phyloP scores from a whole-genome alignment of 2,797 vertebrate genomes.

The Semotilus atromaculatus region DNA sequence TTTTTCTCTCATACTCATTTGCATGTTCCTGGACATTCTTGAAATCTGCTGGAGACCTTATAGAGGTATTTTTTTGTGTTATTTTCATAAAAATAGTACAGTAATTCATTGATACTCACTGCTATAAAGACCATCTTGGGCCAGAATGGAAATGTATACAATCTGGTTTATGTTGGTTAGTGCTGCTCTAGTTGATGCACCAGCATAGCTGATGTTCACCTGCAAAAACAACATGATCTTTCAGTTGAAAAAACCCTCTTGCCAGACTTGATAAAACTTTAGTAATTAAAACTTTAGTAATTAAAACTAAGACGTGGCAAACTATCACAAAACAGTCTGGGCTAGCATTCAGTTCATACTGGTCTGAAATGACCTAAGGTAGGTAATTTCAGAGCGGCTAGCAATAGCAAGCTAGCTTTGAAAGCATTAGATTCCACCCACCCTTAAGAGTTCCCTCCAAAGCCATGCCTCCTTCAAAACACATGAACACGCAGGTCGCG shows the following conservation, averaged over 20 bases:
- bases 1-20: slow-evolving; percentile 18
- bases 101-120: background rate
- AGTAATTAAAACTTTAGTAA: background rate
- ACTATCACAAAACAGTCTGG: background rate
- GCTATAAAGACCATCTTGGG: background rate
- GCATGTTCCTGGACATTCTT: background rate
- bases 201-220: background rate
- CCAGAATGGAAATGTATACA: background rate
- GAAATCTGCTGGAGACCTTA: background rate
- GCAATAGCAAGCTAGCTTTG: too few relatives aligned
- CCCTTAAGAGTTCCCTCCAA: too few relatives aligned
- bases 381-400: too few relatives aligned
- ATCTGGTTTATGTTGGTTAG: background rate
- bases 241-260: background rate
- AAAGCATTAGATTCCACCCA: too few relatives aligned
- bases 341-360: background rate
- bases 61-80: background rate
- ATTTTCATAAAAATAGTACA: background rate
- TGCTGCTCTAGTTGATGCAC: background rate
- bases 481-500: too few relatives aligned
- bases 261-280: background rate
- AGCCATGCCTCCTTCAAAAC: too few relatives aligned
- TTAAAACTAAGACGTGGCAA: background rate
- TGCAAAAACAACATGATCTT: background rate
- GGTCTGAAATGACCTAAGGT: background rate